phyloP scores from a whole-genome alignment of 2,797 vertebrate species.

The Epinephelus coioides region DNA sequence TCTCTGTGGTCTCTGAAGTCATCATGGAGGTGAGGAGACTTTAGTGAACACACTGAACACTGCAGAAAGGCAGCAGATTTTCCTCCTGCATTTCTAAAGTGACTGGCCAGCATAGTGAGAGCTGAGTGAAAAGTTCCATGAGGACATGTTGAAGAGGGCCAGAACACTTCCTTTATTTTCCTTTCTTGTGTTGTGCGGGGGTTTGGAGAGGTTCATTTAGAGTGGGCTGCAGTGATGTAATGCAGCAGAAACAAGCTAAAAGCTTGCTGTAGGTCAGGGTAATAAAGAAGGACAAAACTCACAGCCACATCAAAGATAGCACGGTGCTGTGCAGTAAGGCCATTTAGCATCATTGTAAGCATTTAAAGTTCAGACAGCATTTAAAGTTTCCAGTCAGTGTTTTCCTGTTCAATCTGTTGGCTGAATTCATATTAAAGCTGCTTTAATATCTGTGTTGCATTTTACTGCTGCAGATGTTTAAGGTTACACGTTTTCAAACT shows the following conservation, averaged over 20 bases:
- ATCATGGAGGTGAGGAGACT: not conserved
- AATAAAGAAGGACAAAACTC: slow-evolving; percentile 37
- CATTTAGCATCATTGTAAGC: too few species aligned
- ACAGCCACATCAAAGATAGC: slow-evolving; percentile 30
- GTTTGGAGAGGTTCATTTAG: slow-evolving; percentile 20
- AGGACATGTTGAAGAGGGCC: slow-evolving; percentile 25
- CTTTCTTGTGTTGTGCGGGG: slow-evolving; percentile 5
- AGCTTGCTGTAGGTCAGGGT: slow-evolving; percentile 42
- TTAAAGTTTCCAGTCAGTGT: too few species aligned
- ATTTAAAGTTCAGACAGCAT: too few species aligned
- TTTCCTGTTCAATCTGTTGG: too few species aligned
- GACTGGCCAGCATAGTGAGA: not conserved
- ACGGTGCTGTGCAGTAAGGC: not conserved
- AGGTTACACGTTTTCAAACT: too few species aligned
- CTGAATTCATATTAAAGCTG: too few species aligned
- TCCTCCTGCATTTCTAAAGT: slow-evolving; percentile 1
- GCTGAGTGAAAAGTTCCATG: slow-evolving; percentile 29
- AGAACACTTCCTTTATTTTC: slow-evolving; percentile 21
- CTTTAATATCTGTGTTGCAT: too few species aligned
- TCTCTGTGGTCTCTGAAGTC: slow-evolving; percentile 3
- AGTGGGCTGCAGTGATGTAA: slow-evolving; percentile 39
- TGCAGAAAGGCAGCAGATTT: not conserved
- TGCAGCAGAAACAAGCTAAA: slow-evolving; percentile 7
- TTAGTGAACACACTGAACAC: not conserved
- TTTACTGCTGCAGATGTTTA: too few species aligned